phyloP scores from a whole-genome alignment of 2,888 invertebrate genomes.

The Furcula furcula region DNA sequence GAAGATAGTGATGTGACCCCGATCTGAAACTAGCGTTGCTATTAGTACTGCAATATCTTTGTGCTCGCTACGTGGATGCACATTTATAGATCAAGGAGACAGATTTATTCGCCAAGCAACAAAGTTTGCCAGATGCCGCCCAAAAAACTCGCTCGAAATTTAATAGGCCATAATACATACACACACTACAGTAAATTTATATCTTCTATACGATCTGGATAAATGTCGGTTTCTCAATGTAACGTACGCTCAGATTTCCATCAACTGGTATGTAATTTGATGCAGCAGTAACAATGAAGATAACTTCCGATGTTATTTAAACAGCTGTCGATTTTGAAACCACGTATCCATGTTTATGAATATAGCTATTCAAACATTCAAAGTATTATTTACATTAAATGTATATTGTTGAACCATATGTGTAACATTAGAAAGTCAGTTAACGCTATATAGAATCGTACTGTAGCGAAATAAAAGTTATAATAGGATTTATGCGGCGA shows the following conservation, averaged over 20 bases:
- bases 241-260: constrained; percentile 54
- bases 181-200: constrained; percentile 30
- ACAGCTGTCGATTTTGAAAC: constrained; percentile 52
- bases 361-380: constrained; percentile 27
- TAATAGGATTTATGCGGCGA: constrained; percentile 26
- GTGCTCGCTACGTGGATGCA: constrained; percentile 13
- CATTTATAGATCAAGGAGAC: constrained; percentile 40
- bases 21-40: too few relatives aligned
- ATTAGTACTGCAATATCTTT: constrained; percentile 25
- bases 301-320: constrained; percentile 54
- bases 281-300: constrained; percentile 54
- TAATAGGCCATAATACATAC: constrained; percentile 22
- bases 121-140: constrained; percentile 15
- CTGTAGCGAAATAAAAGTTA: constrained; percentile 25
- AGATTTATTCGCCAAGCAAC: constrained; percentile 27
- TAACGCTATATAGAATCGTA: constrained; percentile 3
- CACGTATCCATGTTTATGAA: constrained; percentile 23
- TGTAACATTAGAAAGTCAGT: constrained; percentile 13
- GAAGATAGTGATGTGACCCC: constrained; percentile 21
- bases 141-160: constrained; percentile 21
- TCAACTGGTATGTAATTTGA: constrained; percentile 53
- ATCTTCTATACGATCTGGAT: constrained; percentile 39
- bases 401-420: too few relatives aligned
- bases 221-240: constrained; percentile 45
- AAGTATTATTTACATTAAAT: constrained; percentile 14